A percentile compares a stretch with the other conserved stretches of the same genome.
These are phyloP conservation scores for Porites rus DNA, from an alignment of 92 coral and sea anemone genomes.

Conservation along the genomic window DNA sequence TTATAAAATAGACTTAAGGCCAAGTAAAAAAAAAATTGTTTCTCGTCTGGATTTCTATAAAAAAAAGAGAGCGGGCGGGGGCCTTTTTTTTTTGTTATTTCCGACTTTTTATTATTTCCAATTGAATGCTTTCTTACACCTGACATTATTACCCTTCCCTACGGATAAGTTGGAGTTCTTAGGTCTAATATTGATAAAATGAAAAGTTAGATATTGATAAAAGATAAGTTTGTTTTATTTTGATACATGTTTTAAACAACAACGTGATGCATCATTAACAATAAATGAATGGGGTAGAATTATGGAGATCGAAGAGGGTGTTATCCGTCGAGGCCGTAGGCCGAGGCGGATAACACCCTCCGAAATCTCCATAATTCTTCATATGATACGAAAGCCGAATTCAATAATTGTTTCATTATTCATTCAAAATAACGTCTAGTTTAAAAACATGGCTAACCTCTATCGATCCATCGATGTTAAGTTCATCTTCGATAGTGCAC, in stretches of 20 bases:
- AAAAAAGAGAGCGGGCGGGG: background rate
- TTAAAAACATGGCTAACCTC: too few relatives aligned
- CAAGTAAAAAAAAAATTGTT: background rate
- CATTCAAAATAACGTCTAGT: too few relatives aligned
- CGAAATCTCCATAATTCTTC: too few relatives aligned
- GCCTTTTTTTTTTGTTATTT: background rate
- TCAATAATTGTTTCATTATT: too few relatives aligned
- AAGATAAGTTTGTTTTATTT: background rate
- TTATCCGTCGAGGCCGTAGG: too few relatives aligned
- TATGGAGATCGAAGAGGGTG: too few relatives aligned
- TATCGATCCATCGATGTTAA: too few relatives aligned
- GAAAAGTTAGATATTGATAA: background rate
- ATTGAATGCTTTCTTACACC: background rate
- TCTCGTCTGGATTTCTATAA: background rate
- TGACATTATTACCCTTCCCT: background rate
- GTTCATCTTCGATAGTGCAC: too few relatives aligned
- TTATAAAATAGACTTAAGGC: too few relatives aligned
- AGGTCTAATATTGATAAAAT: background rate
- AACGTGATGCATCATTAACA: background rate
- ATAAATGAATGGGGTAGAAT: too few relatives aligned
- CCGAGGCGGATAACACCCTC: too few relatives aligned
- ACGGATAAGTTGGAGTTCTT: background rate
- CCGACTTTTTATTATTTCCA: background rate
- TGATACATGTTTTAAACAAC: background rate
- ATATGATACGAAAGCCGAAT: too few relatives aligned